A percentile compares a stretch with the other conserved stretches of the same genome.
Conservation (phyloP, 2,797 vertebrate species). For the Onychomys arenicola region DNA sequence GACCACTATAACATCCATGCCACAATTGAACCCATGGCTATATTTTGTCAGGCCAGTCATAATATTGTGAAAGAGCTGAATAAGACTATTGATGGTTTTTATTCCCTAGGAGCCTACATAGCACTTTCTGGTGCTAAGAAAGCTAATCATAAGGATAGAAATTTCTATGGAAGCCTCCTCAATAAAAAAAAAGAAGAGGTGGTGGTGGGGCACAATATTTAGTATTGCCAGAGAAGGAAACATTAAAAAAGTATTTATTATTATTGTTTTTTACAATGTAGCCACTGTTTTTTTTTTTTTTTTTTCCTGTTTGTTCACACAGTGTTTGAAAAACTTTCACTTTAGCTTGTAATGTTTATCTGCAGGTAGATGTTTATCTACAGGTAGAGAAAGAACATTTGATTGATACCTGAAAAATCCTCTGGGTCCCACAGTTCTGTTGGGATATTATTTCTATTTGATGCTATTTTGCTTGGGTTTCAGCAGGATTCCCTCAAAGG, state of each 20-base stretch:
- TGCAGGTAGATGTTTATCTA: constrained; percentile 39
- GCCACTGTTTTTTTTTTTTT: neutral
- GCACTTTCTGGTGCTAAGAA: neutral
- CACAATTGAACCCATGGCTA: neutral
- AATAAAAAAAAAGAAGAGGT: neutral
- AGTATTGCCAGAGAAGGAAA: constrained; percentile 41
- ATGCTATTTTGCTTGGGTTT: constrained; percentile 39
- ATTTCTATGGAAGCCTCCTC: neutral
- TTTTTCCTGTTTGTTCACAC: neutral
- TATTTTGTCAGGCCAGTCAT: neutral
- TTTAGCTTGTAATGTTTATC: constrained; percentile 34
- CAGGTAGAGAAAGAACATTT: constrained; percentile 16
- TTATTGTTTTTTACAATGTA: neutral
- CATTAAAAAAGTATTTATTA: neutral
- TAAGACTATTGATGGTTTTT: neutral
- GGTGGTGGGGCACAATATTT: neutral
- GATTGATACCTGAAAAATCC: constrained; percentile 46
- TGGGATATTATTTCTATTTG: constrained; percentile 46
- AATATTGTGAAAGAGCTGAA: neutral
- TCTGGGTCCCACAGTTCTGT: constrained; percentile 10
- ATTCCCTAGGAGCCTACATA: neutral
- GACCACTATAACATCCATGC: neutral
- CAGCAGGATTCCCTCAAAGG: constrained; percentile 52
- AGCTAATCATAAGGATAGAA: neutral
- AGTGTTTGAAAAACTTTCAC: neutral